Evolutionary conservation across 2,888 invertebrate genomes (phyloP).

Genomic region (Morpho deidamia): DNA sequence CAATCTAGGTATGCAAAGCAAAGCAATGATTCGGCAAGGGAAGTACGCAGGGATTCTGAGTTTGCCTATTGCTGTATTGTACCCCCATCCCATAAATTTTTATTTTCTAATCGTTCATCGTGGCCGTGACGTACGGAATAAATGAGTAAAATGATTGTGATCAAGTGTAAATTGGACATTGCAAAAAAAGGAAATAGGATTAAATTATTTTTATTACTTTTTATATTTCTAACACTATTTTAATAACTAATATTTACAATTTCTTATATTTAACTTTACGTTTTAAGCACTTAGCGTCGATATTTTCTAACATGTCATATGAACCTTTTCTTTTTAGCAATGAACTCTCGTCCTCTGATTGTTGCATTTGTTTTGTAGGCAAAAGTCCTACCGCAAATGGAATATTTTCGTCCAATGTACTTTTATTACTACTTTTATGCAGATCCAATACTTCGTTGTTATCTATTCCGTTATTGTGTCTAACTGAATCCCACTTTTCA

Average conservation of each 20-base stretch:
- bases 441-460: conserved; percentile 35
- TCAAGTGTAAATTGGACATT: too few species aligned
- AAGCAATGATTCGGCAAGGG: too few species aligned
- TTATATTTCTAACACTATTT: neutral
- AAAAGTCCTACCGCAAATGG: conserved; percentile 68
- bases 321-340: conserved; percentile 49
- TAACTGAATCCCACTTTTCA: conserved; percentile 40
- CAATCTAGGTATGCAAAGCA: too few species aligned
- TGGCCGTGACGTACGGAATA: too few species aligned
- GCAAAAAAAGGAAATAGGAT: neutral
- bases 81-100: too few species aligned
- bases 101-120: too few species aligned
- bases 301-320: conserved; percentile 43
- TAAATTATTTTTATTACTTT: neutral
- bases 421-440: conserved; percentile 17
- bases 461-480: conserved; percentile 30
- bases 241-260: conserved; percentile 5
- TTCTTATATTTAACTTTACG: conserved; percentile 67
- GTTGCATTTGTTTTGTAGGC: conserved; percentile 52
- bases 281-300: conserved; percentile 64
- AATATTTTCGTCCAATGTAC: conserved; percentile 50
- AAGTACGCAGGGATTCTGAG: too few species aligned
- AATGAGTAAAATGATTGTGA: too few species aligned
- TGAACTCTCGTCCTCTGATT: conserved; percentile 38
- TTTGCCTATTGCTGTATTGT: too few species aligned